Conservation (phyloP, 2,888 invertebrate species). For the Drosophila percnosoma region DNA sequence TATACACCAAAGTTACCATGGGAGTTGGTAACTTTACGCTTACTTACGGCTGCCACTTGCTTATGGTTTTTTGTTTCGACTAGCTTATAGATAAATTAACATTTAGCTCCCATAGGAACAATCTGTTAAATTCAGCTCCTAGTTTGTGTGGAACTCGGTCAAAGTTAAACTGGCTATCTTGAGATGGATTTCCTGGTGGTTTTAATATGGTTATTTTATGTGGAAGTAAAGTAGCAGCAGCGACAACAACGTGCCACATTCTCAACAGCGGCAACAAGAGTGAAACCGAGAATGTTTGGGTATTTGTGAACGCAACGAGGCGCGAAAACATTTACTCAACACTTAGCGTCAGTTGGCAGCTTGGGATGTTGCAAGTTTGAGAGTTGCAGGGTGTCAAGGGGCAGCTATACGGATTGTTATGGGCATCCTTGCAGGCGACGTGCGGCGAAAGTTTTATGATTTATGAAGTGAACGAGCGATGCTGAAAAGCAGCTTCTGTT, state of each 20-base stretch:
- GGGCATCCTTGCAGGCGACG: conserved; percentile 54
- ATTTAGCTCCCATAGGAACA: background rate
- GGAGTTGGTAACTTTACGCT: background rate
- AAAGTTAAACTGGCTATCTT: conserved; percentile 15
- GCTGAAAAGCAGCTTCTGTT: conserved; percentile 56
- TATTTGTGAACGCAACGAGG: conserved; percentile 75
- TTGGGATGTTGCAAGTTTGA: conserved; percentile 56
- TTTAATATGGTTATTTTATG: conserved; percentile 41
- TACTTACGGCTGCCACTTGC: background rate
- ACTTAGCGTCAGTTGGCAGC: conserved; percentile 74
- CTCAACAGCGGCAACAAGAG: conserved; percentile 36
- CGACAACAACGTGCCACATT: conserved; percentile 63
- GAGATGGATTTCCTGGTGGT: conserved; percentile 26
- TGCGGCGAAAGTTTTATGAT: conserved; percentile 79
- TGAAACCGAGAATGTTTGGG: conserved; percentile 55
- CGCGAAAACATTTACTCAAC: conserved; percentile 80
- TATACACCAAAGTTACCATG: background rate
- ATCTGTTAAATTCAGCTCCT: conserved; percentile 15
- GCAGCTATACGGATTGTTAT: background rate
- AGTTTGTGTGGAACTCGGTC: conserved; percentile 6
- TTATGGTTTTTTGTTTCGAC: background rate
- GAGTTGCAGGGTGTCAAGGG: conserved; percentile 7
- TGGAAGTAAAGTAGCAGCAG: conserved; percentile 35
- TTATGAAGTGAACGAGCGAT: conserved; percentile 68
- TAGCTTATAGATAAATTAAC: background rate